Evolutionary conservation across 2,797 vertebrate genomes (phyloP).

Genomic region (Urocyon cinereoargenteus): DNA sequence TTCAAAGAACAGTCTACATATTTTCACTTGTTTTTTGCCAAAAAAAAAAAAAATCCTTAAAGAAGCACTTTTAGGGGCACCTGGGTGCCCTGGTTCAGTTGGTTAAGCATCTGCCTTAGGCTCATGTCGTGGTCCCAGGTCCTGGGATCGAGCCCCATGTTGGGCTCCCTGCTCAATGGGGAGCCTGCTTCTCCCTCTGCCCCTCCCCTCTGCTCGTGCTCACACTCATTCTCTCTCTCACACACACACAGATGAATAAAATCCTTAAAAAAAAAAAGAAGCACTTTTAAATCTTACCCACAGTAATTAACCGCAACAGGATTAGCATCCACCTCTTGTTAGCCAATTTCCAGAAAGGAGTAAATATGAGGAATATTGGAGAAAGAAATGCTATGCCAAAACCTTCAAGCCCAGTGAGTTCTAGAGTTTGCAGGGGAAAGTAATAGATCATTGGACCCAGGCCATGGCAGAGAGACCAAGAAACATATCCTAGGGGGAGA

Average conservation of each 20-base stretch:
- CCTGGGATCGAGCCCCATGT: no score
- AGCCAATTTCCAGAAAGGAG: slow-evolving; percentile 84
- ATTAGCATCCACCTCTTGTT: slow-evolving; percentile 83
- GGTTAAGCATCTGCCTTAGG: no score
- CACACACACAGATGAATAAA: background rate
- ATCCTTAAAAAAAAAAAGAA: background rate
- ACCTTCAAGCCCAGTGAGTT: slow-evolving; percentile 86
- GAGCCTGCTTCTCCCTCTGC: no score
- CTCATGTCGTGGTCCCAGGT: no score
- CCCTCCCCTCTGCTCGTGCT: no score
- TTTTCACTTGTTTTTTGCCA: slow-evolving; percentile 34
- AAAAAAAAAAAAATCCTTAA: background rate
- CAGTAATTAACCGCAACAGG: slow-evolving; percentile 81
- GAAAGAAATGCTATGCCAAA: slow-evolving; percentile 84
- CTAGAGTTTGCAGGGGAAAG: slow-evolving; percentile 88
- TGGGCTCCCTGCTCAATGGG: no score
- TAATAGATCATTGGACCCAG: slow-evolving; percentile 88
- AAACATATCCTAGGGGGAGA: slow-evolving; percentile 84
- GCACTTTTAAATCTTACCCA: slow-evolving; percentile 83
- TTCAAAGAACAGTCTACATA: background rate
- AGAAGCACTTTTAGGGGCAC: background rate
- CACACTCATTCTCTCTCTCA: no score
- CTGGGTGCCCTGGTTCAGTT: no score
- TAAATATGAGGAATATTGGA: slow-evolving; percentile 78
- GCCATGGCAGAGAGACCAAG: slow-evolving; percentile 88